phyloP scores from a whole-genome alignment of 2,888 invertebrate species.

The Netelia melanura region DNA sequence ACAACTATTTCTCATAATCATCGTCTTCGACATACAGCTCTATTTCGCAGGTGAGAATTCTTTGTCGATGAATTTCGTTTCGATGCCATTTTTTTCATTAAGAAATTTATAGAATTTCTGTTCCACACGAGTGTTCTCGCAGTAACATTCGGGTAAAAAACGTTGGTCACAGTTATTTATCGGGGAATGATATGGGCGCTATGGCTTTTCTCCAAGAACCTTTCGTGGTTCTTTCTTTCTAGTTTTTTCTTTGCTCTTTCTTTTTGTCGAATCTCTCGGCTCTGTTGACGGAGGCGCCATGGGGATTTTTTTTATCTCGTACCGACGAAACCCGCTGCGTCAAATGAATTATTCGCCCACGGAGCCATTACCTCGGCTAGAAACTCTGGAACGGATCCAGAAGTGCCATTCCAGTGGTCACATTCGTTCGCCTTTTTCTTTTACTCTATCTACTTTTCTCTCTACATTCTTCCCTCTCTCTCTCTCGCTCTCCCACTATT shows the following conservation, averaged over 20 bases:
- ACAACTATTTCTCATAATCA: slow-evolving; percentile 75
- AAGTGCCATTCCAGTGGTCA: slow-evolving; percentile 61
- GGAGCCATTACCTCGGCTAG: slow-evolving; percentile 52
- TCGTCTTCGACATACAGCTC: slow-evolving; percentile 79
- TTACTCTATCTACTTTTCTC: neutral
- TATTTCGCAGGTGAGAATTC: slow-evolving; percentile 77
- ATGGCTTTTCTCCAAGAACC: slow-evolving; percentile 61
- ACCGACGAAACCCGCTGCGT: slow-evolving; percentile 48
- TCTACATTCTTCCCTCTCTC: neutral
- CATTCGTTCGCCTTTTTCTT: slow-evolving; percentile 42
- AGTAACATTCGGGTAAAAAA: neutral
- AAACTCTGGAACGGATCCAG: slow-evolving; percentile 68
- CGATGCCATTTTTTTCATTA: neutral
- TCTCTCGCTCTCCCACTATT: slow-evolving; percentile 23
- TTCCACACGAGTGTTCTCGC: neutral
- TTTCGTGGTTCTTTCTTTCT: slow-evolving; percentile 23
- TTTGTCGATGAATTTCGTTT: neutral
- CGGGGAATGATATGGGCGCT: slow-evolving; percentile 39
- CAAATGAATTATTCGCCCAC: slow-evolving; percentile 69
- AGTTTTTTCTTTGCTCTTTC: slow-evolving; percentile 4
- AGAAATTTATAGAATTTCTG: neutral
- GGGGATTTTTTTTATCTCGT: slow-evolving; percentile 52
- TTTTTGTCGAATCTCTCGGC: slow-evolving; percentile 31
- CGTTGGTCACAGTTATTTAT: slow-evolving; percentile 38
- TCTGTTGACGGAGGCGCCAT: slow-evolving; percentile 52